Evolutionary conservation across 1,140 invertebrate species (phyloP).

Genomic region (Zaprionus ornatus): DNA sequence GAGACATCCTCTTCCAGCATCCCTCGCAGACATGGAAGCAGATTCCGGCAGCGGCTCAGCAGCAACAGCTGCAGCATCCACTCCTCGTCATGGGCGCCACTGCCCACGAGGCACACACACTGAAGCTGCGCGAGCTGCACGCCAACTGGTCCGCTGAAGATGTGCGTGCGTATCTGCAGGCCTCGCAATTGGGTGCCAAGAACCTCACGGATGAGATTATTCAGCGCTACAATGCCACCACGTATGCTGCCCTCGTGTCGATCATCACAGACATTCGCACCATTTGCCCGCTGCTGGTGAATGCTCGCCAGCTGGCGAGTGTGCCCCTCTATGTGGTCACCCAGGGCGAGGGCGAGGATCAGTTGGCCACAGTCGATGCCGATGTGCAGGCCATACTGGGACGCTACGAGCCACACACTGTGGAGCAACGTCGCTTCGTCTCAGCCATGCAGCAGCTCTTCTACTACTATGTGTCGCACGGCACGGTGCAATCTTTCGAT

Average conservation of each 20-base stretch:
- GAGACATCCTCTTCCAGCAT: conserved; percentile 87
- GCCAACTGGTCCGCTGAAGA: conserved; percentile 87
- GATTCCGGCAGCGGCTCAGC: conserved; percentile 51
- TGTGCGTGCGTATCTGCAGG: conserved; percentile 86
- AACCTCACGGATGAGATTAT: conserved; percentile 87
- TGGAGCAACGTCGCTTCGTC: conserved; percentile 89
- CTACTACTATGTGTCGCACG: conserved; percentile 91
- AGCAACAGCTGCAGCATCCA: conserved; percentile 71
- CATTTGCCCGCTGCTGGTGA: conserved; percentile 89
- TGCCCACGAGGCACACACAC: conserved; percentile 87
- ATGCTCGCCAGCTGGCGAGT: conserved; percentile 85
- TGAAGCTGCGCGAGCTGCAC: conserved; percentile 85
- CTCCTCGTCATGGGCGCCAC: conserved; percentile 90
- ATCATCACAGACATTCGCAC: conserved; percentile 92
- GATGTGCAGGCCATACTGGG: conserved; percentile 92
- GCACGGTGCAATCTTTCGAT: conserved; percentile 86
- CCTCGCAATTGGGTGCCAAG: conserved; percentile 87
- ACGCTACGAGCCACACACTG: conserved; percentile 88
- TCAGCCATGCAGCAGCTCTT: conserved; percentile 92
- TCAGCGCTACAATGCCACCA: conserved; percentile 87
- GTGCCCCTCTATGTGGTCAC: conserved; percentile 90
- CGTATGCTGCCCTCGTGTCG: conserved; percentile 87
- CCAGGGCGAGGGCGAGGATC: conserved; percentile 85
- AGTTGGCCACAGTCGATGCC: conserved; percentile 87
- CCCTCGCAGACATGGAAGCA: conserved; percentile 86